phyloP scores from a whole-genome alignment of 2,797 vertebrate species.

The Artibeus lituratus region DNA sequence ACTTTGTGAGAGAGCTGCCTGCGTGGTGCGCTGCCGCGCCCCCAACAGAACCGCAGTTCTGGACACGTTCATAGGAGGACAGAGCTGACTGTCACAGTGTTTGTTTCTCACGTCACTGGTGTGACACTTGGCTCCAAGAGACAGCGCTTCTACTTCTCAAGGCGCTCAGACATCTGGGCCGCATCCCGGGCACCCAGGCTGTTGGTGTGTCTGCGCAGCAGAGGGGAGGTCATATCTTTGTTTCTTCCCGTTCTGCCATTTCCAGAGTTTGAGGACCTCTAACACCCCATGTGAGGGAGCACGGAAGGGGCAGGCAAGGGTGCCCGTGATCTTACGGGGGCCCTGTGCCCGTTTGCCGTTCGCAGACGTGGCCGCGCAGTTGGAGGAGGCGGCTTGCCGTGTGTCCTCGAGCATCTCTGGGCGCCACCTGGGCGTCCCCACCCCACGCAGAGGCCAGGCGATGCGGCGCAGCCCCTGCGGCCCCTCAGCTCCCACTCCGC shows the following conservation, averaged over 20 bases:
- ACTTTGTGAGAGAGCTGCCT: background rate
- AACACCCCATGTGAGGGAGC: background rate
- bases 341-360: background rate
- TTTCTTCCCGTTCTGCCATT: background rate
- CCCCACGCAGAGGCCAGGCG: background rate
- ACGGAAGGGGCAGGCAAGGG: background rate
- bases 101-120: background rate
- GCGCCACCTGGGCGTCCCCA: background rate
- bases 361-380: background rate
- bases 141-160: background rate
- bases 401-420: background rate
- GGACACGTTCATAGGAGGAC: background rate
- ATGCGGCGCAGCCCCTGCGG: background rate
- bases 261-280: background rate
- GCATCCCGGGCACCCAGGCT: background rate
- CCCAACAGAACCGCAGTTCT: background rate
- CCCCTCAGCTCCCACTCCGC: background rate
- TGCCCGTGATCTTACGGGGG: background rate
- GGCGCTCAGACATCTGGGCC: background rate
- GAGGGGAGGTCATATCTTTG: background rate
- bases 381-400: background rate
- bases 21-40: background rate
- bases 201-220: background rate
- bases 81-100: background rate
- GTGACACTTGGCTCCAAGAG: background rate